These are phyloP conservation scores for Metellina segmentata DNA, from an alignment of 2,888 invertebrate genomes.

Conservation along the genomic window DNA sequence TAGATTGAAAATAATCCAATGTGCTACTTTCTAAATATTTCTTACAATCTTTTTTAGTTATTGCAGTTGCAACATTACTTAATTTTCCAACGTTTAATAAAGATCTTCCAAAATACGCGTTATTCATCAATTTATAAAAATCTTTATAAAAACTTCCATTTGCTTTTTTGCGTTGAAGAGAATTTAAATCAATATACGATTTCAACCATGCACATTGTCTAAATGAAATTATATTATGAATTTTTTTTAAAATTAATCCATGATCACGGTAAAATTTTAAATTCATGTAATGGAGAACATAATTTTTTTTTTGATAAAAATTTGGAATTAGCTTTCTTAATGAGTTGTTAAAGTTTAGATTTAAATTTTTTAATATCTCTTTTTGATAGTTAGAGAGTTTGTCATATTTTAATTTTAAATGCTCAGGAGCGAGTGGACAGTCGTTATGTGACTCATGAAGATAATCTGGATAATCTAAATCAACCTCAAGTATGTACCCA, in stretches of 20 bases:
- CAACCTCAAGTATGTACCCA: neutral
- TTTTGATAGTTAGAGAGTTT: constrained; percentile 6
- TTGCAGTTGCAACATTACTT: too few relatives aligned
- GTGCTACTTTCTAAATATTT: too few relatives aligned
- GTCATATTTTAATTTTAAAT: neutral
- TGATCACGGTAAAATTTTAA: neutral
- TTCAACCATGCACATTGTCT: neutral
- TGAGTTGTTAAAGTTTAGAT: constrained; percentile 21
- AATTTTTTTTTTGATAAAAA: neutral
- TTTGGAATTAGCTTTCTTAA: neutral
- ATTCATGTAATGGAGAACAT: neutral
- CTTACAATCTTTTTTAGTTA: too few relatives aligned
- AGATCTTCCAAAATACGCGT: neutral
- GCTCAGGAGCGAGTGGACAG: neutral
- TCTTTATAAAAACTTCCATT: neutral
- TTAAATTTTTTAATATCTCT: neutral
- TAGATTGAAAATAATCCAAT: too few relatives aligned
- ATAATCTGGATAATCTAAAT: neutral
- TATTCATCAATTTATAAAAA: constrained; percentile 5
- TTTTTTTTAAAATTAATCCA: neutral
- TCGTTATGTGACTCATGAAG: neutral
- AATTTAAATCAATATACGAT: neutral
- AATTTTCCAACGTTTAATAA: too few relatives aligned
- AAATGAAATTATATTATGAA: neutral
- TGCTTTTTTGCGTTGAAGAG: neutral